A percentile compares a stretch with the other conserved stretches of the same genome.
Evolutionary conservation across 2,797 vertebrate species (phyloP).

Genomic region (Centropyge bicolor): DNA sequence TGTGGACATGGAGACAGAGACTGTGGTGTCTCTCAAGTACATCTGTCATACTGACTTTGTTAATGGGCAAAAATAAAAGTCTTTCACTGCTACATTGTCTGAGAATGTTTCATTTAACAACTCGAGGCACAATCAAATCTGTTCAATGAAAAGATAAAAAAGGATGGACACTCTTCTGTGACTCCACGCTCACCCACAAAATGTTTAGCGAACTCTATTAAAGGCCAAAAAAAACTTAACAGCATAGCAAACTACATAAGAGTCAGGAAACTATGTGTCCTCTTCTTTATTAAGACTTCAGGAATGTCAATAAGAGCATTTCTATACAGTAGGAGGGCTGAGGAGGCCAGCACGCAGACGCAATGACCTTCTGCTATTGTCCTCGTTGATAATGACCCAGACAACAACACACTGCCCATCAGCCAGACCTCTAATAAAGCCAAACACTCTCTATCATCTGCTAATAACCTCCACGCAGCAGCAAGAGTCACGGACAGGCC

Average conservation of each 20-base stretch:
- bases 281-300: conserved; percentile 83
- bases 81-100: conserved; percentile 19
- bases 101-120: conserved; percentile 54
- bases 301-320: conserved; percentile 83
- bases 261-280: conserved; percentile 78
- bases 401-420: conserved; percentile 76
- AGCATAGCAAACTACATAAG: conserved; percentile 72
- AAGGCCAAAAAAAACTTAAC: conserved; percentile 74
- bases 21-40: not conserved
- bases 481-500: conserved; percentile 73
- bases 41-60: conserved; percentile 21
- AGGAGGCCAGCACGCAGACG: conserved; percentile 72
- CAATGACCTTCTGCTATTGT: conserved; percentile 82
- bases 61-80: conserved; percentile 57
- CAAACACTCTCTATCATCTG: conserved; percentile 76
- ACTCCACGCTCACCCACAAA: conserved; percentile 48
- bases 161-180: conserved; percentile 39
- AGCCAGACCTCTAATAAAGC: conserved; percentile 81
- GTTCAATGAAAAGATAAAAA: conserved; percentile 25
- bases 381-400: conserved; percentile 81
- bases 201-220: conserved; percentile 63
- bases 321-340: conserved; percentile 77
- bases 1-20: conserved; percentile 51
- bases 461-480: conserved; percentile 77
- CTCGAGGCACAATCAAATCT: conserved; percentile 27